Evolutionary conservation across 2,797 vertebrate genomes (phyloP), one percentile per base, ranked within the genome.

Genomic region (Centropyge bicolor): DNA sequence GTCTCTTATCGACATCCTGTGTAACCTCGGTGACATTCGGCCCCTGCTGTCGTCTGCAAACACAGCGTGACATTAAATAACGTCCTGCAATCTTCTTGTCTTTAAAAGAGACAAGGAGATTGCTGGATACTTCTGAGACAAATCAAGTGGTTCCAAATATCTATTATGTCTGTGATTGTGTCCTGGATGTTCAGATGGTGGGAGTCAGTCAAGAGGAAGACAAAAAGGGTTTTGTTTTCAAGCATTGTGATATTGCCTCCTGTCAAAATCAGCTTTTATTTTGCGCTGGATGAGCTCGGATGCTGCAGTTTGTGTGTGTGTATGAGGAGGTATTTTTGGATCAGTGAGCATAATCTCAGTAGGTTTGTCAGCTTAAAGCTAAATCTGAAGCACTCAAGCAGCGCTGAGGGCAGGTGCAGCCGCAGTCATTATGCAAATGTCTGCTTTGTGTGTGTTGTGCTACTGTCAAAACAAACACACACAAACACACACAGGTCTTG

Each of bases 341-440:
- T 80, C 36, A 19, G 27, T 80, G 68, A 27, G 38, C 55, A 35
- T 57, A 73, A 80, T 86, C 77, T 84, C 81, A 31, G 45, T 16
- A 31, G 60, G 62, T 84, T 76, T 78, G 51, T 81, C 75, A 27
- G 75, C 81, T 88, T 82, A 71, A 80, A 82, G 27, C 49, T 16
- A 62, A 85, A 71, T 77, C 52, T 63, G 66, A 81, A 27, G 78
- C 86, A 81, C 38, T 88, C 60, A 77, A 86, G 81, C 88, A 61
- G 71, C 0, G 38, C 84, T 62, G 36, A 87, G 78, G 82, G 89
- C 90, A 95, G 94, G 91, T 92, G 91, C 86, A 90, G 59, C 71
- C 24, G 6, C 83, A 81, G 74, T 82, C 88, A 87, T 93, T 93
- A 93, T 94, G 91, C 88, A 93, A 93, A 93, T 93, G 75, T 80